These are phyloP conservation scores for Paratilapia polleni DNA, from an alignment of 2,113 vertebrate genomes.

Conservation along the genomic window DNA sequence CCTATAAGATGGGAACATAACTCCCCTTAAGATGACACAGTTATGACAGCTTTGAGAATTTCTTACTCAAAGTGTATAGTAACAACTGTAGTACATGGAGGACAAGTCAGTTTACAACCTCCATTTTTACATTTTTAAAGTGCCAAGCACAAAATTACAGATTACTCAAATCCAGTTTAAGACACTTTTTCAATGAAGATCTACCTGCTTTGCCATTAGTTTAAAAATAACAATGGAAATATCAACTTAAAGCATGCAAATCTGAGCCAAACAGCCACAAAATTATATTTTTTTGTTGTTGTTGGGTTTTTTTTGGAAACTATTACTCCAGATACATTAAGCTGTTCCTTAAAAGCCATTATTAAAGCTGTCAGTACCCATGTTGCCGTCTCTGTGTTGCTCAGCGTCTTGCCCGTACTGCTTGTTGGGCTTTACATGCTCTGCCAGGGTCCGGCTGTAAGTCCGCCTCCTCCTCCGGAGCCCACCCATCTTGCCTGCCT, in stretches of 20 bases:
- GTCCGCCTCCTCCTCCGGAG: constrained; percentile 86
- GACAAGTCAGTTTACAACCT: not conserved
- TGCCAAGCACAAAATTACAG: not conserved
- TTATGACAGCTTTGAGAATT: not conserved
- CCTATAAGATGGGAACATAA: not conserved
- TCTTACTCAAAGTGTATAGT: not conserved
- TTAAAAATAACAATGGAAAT: not conserved
- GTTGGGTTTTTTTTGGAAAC: too few species aligned
- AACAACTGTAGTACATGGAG: not conserved
- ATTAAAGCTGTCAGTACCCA: constrained; percentile 54
- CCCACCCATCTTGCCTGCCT: constrained; percentile 83
- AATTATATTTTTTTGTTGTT: too few species aligned
- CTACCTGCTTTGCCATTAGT: not conserved
- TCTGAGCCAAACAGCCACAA: not conserved
- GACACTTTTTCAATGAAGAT: not conserved
- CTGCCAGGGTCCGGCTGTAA: constrained; percentile 82
- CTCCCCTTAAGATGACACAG: not conserved
- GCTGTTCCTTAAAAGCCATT: not conserved
- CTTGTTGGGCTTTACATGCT: constrained; percentile 80
- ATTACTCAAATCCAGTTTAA: not conserved
- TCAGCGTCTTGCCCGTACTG: constrained; percentile 65
- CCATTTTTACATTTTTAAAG: not conserved
- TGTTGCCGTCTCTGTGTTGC: constrained; percentile 60
- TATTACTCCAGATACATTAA: not conserved
- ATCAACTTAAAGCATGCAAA: not conserved